Conservation (phyloP, 35 echinoderm and acorn worm genomes). For the Nesometra sesokonis region DNA sequence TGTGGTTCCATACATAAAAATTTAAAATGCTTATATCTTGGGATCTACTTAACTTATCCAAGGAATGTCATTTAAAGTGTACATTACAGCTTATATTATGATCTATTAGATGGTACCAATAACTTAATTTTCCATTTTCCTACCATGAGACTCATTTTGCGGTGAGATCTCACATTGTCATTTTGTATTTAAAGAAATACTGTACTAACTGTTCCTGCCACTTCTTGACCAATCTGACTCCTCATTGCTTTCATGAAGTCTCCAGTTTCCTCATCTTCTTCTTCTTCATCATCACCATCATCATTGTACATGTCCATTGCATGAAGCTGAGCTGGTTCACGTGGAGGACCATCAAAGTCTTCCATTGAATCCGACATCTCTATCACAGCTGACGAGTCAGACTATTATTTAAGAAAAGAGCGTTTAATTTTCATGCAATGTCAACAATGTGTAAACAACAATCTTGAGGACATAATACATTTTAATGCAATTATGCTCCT, state of each 20-base stretch:
- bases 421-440: not conserved
- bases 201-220: not conserved
- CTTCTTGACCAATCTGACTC: constrained; percentile 63
- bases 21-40: no score
- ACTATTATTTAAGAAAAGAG: not conserved
- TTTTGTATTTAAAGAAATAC: no score
- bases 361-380: constrained; percentile 62
- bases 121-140: no score
- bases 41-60: no score
- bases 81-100: no score
- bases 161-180: no score
- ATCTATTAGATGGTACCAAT: no score
- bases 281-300: constrained; percentile 11
- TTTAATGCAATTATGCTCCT: no score
- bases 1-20: no score
- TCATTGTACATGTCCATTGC: constrained; percentile 22
- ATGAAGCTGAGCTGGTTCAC: constrained; percentile 5
- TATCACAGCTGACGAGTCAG: constrained; percentile 68
- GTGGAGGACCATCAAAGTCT: constrained; percentile 23
- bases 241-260: constrained; percentile 82
- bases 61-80: no score
- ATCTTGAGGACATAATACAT: not conserved
- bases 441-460: not conserved
- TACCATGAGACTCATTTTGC: no score
- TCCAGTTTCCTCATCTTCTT: constrained; percentile 14